Conservation (phyloP, 2,888 invertebrate species). For the Papilio protenor region DNA sequence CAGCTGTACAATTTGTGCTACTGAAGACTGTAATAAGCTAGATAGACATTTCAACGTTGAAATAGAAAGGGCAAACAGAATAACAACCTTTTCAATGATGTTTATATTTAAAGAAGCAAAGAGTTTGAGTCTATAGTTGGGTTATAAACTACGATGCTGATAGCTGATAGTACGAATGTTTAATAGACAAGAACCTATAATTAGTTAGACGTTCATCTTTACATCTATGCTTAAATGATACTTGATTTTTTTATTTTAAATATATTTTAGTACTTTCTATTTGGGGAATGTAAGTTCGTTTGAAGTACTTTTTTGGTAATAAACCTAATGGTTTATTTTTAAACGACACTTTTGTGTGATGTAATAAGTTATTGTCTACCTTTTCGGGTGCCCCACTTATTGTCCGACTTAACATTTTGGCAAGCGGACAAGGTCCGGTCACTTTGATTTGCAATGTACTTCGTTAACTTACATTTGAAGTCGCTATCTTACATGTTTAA, state of each 20-base stretch:
- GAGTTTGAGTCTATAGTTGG: not conserved
- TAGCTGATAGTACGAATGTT: not conserved
- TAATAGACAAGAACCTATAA: not conserved
- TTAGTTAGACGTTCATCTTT: no score
- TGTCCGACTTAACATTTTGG: constrained; percentile 41
- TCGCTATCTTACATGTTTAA: constrained; percentile 18
- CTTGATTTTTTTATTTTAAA: no score
- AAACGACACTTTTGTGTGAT: not conserved
- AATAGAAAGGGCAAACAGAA: constrained; percentile 21
- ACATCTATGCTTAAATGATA: no score
- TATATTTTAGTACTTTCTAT: no score
- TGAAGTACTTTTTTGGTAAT: not conserved
- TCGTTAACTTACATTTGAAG: constrained; percentile 9
- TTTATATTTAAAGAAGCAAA: not conserved
- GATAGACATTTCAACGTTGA: constrained; percentile 33
- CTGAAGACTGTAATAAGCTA: constrained; percentile 28
- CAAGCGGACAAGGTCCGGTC: constrained; percentile 40
- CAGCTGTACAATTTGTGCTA: constrained; percentile 28
- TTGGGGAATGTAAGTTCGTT: not conserved
- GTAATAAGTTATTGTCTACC: constrained; percentile 28
- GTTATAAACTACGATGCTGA: no score
- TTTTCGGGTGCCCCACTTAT: constrained; percentile 40
- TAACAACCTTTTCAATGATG: not conserved
- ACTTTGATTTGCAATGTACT: constrained; percentile 37
- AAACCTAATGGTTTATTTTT: no score